Evolutionary conservation across 2,113 vertebrate genomes (phyloP).

Genomic region (Monarcha castaneiventris): DNA sequence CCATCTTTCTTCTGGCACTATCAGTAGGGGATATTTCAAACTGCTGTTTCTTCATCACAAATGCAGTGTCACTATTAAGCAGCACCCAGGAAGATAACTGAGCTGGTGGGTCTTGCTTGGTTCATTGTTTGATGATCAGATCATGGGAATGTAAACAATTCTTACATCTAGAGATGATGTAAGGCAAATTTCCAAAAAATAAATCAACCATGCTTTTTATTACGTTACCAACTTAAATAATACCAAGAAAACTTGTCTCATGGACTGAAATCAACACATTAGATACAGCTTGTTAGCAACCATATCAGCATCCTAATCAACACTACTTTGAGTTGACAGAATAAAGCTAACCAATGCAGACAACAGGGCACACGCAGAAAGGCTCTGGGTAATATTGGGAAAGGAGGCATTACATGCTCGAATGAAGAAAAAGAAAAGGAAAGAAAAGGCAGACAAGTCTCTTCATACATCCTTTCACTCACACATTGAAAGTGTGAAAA

Average conservation of each 20-base stretch:
- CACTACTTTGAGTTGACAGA: neutral
- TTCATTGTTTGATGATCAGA: neutral
- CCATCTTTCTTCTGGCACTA: conserved; percentile 35
- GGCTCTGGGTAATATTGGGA: neutral
- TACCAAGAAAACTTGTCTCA: neutral
- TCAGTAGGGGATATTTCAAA: conserved; percentile 23
- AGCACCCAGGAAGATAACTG: neutral
- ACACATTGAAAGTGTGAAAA: neutral
- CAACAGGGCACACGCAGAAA: neutral
- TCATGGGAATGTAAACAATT: neutral
- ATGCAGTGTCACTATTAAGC: conserved; percentile 29
- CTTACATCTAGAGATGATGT: neutral
- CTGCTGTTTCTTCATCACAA: neutral
- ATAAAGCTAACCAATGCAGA: neutral
- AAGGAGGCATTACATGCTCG: rapidly evolving
- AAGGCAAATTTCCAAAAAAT: neutral
- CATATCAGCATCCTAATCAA: neutral
- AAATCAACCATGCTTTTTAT: neutral
- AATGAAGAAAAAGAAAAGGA: neutral
- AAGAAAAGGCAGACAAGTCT: neutral
- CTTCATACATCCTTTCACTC: conserved; percentile 4
- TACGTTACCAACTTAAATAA: neutral
- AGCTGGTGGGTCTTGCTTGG: neutral
- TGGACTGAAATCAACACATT: neutral
- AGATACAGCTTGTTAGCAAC: conserved; percentile 3